Conservation (phyloP, 2,888 invertebrate genomes). For the Halictus ligatus region DNA sequence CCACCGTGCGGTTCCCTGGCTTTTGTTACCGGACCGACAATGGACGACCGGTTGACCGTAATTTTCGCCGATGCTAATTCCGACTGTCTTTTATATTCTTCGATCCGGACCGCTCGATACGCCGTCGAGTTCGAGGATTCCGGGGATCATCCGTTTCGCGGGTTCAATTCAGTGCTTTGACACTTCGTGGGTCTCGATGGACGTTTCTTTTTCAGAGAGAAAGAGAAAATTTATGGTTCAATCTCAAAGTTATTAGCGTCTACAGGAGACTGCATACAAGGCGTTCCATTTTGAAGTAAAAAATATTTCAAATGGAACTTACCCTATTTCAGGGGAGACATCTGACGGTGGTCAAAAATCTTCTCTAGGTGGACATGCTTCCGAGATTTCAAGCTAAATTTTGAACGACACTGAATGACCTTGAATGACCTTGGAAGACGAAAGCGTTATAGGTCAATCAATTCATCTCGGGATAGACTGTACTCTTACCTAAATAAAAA, state of each 20-base stretch:
- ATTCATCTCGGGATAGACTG: background rate
- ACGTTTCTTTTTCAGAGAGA: background rate
- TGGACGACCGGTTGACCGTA: slow-evolving; percentile 17
- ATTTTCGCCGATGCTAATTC: slow-evolving; percentile 33
- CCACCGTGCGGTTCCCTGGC: background rate
- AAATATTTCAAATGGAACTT: background rate
- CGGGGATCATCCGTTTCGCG: background rate
- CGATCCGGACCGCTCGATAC: background rate
- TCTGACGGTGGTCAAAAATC: background rate
- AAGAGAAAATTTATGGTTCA: background rate
- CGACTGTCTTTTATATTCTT: slow-evolving; percentile 1
- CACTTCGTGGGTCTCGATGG: background rate
- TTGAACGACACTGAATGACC: background rate
- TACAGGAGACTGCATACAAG: background rate
- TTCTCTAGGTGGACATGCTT: background rate
- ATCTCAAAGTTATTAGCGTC: background rate
- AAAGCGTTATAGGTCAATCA: background rate
- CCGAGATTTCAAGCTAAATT: background rate
- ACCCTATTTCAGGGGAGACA: background rate
- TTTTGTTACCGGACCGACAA: slow-evolving; percentile 24
- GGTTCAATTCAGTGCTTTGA: background rate
- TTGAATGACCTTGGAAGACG: background rate
- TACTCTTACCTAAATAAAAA: background rate
- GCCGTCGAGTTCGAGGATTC: slow-evolving; percentile 7
- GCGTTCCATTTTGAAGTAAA: background rate